Evolutionary conservation across 2,113 vertebrate species (phyloP).

Genomic region (Sturnira hondurensis): DNA sequence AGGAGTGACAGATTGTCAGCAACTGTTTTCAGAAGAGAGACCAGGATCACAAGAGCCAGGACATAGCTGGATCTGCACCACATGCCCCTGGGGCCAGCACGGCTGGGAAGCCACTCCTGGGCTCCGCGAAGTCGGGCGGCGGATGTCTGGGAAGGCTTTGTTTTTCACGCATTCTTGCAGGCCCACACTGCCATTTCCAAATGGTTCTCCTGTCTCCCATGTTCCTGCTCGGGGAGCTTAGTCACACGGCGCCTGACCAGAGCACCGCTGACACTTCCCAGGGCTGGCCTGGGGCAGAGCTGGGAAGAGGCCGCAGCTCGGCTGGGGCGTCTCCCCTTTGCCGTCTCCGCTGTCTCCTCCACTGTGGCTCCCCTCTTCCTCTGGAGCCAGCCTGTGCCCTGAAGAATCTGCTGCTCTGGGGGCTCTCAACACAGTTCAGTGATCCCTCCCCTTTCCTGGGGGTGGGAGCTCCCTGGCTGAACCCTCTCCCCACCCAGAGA

Average conservation of each 20-base stretch:
- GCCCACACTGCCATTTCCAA: background rate
- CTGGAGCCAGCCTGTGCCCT: background rate
- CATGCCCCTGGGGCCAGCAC: constrained; percentile 62
- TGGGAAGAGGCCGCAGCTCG: background rate
- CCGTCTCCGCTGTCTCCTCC: background rate
- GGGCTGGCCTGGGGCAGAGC: background rate
- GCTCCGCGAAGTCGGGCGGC: constrained; percentile 16
- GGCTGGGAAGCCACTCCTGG: constrained; percentile 12
- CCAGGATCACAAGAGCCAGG: constrained; percentile 68
- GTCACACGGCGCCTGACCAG: background rate
- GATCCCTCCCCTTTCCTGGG: background rate
- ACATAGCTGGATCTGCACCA: constrained; percentile 68
- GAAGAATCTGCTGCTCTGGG: background rate
- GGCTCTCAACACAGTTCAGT: background rate
- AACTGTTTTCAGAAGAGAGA: constrained; percentile 73
- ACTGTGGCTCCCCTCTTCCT: background rate
- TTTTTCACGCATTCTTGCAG: constrained; percentile 51
- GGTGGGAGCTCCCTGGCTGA: background rate
- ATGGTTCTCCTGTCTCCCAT: background rate
- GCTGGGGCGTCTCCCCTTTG: background rate
- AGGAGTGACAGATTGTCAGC: constrained; percentile 74
- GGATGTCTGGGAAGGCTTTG: constrained; percentile 46
- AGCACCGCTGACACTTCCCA: background rate
- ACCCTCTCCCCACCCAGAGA: background rate
- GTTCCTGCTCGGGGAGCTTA: background rate